Conservation (phyloP, 2,113 vertebrate genomes). For the Dasyurus viverrinus region DNA sequence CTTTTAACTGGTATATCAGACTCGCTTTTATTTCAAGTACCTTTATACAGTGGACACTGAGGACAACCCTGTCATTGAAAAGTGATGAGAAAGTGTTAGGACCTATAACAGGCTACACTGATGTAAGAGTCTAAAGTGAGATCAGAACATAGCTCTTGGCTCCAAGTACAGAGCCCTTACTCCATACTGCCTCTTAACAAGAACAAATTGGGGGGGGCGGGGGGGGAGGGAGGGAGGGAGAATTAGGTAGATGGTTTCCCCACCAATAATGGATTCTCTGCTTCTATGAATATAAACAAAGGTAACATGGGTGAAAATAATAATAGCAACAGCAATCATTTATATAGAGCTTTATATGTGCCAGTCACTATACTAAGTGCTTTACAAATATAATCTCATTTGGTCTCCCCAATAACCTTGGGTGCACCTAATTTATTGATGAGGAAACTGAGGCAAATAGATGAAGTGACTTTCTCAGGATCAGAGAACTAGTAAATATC, state of each 20-base stretch:
- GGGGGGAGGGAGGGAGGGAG: not conserved
- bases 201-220: too few species aligned
- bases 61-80: not conserved
- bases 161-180: too few species aligned
- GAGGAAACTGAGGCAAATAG: not conserved
- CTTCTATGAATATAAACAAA: not conserved
- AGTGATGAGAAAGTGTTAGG: not conserved
- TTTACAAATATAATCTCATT: not conserved
- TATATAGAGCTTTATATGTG: not conserved
- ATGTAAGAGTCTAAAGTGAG: not conserved
- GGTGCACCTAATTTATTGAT: not conserved
- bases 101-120: not conserved
- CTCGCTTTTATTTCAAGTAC: not conserved
- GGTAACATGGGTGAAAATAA: not conserved
- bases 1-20: not conserved
- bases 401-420: not conserved
- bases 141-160: not conserved
- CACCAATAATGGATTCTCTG: not conserved
- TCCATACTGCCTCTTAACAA: not conserved
- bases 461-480: not conserved
- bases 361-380: not conserved
- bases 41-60: not conserved
- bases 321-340: not conserved
- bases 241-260: not conserved
- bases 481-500: not conserved